These are phyloP conservation scores for Atlantisia rogersi DNA, from an alignment of 2,113 vertebrate species.

Conservation along the genomic window DNA sequence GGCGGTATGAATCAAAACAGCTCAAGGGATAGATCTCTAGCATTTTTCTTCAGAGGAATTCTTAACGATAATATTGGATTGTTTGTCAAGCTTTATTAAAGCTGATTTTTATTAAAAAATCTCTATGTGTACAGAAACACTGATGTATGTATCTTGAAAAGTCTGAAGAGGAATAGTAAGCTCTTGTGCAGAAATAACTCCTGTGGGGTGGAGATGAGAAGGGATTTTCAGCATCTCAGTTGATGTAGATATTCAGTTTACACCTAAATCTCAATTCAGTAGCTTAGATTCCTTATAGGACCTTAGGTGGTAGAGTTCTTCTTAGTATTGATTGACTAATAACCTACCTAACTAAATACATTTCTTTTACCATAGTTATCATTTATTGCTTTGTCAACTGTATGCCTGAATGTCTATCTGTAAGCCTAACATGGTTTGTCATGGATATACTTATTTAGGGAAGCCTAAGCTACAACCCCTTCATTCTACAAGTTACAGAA, in stretches of 20 bases:
- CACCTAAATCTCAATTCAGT: not conserved
- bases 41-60: not conserved
- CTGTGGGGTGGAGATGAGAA: not conserved
- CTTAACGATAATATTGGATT: not conserved
- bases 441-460: not conserved
- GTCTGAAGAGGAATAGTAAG: not conserved
- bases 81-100: not conserved
- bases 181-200: not conserved
- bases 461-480: not conserved
- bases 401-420: not conserved
- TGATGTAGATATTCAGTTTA: not conserved
- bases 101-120: not conserved
- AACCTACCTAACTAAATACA: not conserved
- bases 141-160: not conserved
- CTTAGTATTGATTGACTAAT: not conserved
- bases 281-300: not conserved
- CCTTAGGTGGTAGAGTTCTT: not conserved
- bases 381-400: not conserved
- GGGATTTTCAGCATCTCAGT: not conserved
- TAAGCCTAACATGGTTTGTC: not conserved
- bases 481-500: not conserved
- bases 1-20: not conserved
- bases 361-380: not conserved
- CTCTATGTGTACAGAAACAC: not conserved
- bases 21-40: not conserved